These are phyloP conservation scores for Sternarchorhynchus goeldii DNA, from an alignment of 2,797 vertebrate genomes.

Conservation along the genomic window DNA sequence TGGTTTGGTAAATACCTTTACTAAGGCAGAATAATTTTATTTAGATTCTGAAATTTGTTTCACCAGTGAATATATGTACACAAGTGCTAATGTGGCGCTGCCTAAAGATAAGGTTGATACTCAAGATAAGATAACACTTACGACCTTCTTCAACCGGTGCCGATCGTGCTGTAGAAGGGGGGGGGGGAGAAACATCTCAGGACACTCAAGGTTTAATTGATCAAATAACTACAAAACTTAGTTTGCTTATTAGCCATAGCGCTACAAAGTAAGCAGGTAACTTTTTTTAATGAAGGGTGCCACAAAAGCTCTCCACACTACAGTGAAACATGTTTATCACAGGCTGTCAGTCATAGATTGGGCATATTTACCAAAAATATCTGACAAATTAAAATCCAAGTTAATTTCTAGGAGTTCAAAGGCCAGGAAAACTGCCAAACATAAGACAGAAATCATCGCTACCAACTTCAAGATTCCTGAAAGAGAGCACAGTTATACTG, in stretches of 20 bases:
- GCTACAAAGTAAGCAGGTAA: neutral
- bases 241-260: neutral
- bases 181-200: slow-evolving; percentile 5
- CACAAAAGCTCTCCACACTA: neutral
- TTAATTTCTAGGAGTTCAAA: slow-evolving; percentile 92
- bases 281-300: neutral
- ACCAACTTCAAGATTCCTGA: slow-evolving; percentile 85
- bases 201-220: neutral
- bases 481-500: neutral
- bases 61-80: neutral
- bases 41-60: neutral
- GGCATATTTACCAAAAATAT: slow-evolving; percentile 82
- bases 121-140: slow-evolving; percentile 72
- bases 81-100: neutral
- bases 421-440: slow-evolving; percentile 86
- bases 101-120: no score
- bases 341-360: no score
- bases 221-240: neutral
- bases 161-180: slow-evolving; percentile 73
- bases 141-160: slow-evolving; percentile 65
- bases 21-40: neutral
- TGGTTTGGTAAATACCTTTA: no score
- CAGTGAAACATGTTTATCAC: neutral
- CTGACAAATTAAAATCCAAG: slow-evolving; percentile 81
- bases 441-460: slow-evolving; percentile 78